Conservation (phyloP, 2,797 vertebrate species). For the Loriculus beryllinus region DNA sequence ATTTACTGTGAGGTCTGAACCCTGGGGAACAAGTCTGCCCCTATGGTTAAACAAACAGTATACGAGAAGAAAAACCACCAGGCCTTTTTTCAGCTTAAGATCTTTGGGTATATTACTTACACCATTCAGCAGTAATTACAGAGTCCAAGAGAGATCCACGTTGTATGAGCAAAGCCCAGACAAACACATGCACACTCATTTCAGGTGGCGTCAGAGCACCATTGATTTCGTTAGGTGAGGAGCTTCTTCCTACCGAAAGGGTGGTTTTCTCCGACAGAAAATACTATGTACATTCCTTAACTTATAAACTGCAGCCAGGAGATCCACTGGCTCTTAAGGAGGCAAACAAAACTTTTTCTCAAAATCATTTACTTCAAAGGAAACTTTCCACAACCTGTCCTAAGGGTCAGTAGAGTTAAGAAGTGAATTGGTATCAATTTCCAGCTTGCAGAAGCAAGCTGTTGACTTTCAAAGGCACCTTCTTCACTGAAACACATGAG, state of each 20-base stretch:
- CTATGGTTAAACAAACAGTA: not conserved
- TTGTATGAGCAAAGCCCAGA: not conserved
- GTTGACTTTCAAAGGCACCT: not conserved
- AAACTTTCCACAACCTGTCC: not conserved
- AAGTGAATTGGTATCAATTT: not conserved
- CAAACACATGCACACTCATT: not conserved
- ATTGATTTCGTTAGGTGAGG: not conserved
- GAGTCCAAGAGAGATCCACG: fast-evolving
- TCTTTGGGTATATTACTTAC: not conserved
- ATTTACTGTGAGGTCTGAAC: not conserved
- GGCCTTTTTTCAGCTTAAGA: not conserved
- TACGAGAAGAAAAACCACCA: not conserved
- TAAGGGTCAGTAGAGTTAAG: not conserved
- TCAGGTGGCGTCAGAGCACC: not conserved
- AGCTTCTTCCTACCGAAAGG: not conserved
- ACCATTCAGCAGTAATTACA: not conserved
- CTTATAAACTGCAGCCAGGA: not conserved
- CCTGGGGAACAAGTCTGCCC: not conserved
- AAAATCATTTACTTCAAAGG: not conserved
- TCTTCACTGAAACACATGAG: not conserved
- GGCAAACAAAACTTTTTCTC: not conserved
- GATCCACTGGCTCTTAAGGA: not conserved
- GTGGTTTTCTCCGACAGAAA: not conserved
- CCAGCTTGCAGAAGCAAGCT: not conserved
- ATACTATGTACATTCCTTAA: not conserved